Base-by-base conservation (phyloP, 2,113 vertebrate species). In the Microtus ochrogaster region DNA sequence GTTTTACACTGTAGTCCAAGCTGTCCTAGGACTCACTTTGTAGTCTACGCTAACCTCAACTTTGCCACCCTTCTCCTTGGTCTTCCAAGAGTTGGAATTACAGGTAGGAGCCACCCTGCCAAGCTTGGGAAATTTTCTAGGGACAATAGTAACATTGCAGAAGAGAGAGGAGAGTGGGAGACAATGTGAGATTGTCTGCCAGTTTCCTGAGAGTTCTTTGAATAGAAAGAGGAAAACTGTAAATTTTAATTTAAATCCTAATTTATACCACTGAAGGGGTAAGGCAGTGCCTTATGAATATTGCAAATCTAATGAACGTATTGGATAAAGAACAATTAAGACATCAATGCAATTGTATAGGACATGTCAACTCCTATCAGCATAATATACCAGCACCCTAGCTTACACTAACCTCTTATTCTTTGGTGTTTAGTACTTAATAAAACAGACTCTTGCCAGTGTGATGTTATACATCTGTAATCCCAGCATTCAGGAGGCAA, bases 231-330 rank as follows among this genome's bases (percentile, higher is more conserved):
- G 39, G 26, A 82, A 86, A 89, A 89, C 72, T 30, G 30, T 10
- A 44, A 49, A 49, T 39, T 96, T 79, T 81, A 39, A 84, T 72
- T 79, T 73, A 92, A 79, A 73, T 89, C 13, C 28, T 76, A 81
- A 93, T n/a, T 89, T 76, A 47, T 41, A 85, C 28, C 49, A n/a
- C 39, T 2, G 44, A 55, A 90, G 21, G 4, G 55, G 30, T 55
- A 78, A 68, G 73, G 17, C 30, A 13, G 16, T 82, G 11, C 11
- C 26, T 84, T 92, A 68, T 44, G 36, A 39, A 21, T 24, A 36
- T 4, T 58, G 28, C 3, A 52, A 66, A 74, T 39, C 81, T 90
- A 24, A 33, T 33, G 55, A 44, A 30, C 30, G 55, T 76, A 36
- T 17, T 68, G 22, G 17, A 55, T 3, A 12, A 89, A 85, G 58